Evolutionary conservation across 2,888 invertebrate genomes (phyloP).

Genomic region (Epistrophella euchroma): DNA sequence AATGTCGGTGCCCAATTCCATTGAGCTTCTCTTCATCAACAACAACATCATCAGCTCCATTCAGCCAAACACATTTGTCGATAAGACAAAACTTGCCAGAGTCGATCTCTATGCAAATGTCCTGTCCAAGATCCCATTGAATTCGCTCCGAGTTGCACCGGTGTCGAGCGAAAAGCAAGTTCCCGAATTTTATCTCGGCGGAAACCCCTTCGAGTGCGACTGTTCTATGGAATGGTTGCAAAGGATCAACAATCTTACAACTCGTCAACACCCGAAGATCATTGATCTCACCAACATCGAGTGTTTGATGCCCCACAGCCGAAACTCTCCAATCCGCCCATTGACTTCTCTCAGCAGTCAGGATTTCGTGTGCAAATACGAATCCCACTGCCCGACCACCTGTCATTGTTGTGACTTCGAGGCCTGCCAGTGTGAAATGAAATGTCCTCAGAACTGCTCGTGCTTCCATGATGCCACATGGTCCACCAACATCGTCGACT

Average conservation of each 20-base stretch:
- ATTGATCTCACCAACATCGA: slow-evolving; percentile 95
- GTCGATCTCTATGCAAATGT: slow-evolving; percentile 96
- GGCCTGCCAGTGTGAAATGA: slow-evolving; percentile 98
- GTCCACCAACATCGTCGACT: slow-evolving; percentile 96
- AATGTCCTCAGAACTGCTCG: slow-evolving; percentile 96
- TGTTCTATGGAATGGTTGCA: slow-evolving; percentile 98
- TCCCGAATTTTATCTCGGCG: slow-evolving; percentile 95
- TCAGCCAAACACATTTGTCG: slow-evolving; percentile 93
- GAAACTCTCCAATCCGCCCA: slow-evolving; percentile 91
- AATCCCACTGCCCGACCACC: slow-evolving; percentile 95
- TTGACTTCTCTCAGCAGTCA: slow-evolving; percentile 90
- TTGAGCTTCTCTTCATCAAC: slow-evolving; percentile 94
- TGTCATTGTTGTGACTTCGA: slow-evolving; percentile 98
- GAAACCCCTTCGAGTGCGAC: slow-evolving; percentile 97
- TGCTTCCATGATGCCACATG: slow-evolving; percentile 98
- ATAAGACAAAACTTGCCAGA: slow-evolving; percentile 92
- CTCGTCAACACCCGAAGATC: slow-evolving; percentile 93
- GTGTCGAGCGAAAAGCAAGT: slow-evolving; percentile 88
- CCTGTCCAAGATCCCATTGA: slow-evolving; percentile 91
- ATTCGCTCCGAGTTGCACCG: slow-evolving; percentile 91
- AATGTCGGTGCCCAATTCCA: slow-evolving; percentile 94
- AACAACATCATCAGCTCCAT: slow-evolving; percentile 93
- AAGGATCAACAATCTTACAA: slow-evolving; percentile 93
- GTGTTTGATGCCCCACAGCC: slow-evolving; percentile 93
- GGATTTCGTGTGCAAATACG: slow-evolving; percentile 96